Base-by-base conservation (phyloP, 2,888 invertebrate genomes). In the Shargacucullia verbasci region DNA sequence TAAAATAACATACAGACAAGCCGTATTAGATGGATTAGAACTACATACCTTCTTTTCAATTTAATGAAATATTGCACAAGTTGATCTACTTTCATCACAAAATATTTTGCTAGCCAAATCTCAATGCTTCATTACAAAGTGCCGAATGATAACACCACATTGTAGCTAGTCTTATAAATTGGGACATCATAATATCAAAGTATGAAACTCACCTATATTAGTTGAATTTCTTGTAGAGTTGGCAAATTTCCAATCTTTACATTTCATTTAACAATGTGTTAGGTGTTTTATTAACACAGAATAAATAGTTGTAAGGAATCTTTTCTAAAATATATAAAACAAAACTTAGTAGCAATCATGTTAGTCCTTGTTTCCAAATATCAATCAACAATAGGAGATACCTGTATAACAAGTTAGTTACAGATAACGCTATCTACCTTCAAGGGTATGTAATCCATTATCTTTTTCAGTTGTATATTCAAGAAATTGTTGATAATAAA, bases 401-500 rank as follows among this genome's bases (percentile, higher is more conserved):
- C 90, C 90, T 91, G 89, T 84, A 79, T 54, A 60, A 47, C 59
- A 54, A 67, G 39, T 58, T 76, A 78, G 75, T 71, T 76, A 70
- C 74, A 78, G 73, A 72, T 65, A 72, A 73, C 61, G 73, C 65
- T 70, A 68, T 81, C 75, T 80, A 79, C 84, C 85, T 78, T 78
- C 73, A 78, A 74, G 78, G 87, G 88, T 90, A 87, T 88, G 83
- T 85, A 81, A 82, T 73, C 69, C 64, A 29, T 73, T 75, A 78
- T 84, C 82, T 84, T 73, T 87, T 89, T 87, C 90, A 90, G 89
- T 88, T 88, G 86, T 92, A 74, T 81, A 78, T 83, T 84, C 78
- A 77, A 79, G 81, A 79, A 68, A 73, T 82, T 88, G 83, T 86
- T 83, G 70, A 81, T 55, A 93, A 92, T 92, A 94, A 94, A 93